These are phyloP conservation scores for Choloepus didactylus DNA, from an alignment of 2,797 vertebrate genomes.

Conservation along the genomic window DNA sequence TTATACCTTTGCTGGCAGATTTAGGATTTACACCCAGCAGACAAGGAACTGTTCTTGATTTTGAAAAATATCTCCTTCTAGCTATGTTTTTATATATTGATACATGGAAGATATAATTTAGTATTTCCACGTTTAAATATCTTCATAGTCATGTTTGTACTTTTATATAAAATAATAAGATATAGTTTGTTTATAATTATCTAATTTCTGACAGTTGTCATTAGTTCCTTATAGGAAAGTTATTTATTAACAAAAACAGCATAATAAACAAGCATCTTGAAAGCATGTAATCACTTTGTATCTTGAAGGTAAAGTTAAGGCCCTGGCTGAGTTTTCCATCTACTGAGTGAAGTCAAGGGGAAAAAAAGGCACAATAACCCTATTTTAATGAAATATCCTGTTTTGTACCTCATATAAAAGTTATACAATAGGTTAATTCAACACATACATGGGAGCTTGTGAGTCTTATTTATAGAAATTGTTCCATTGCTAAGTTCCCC, in stretches of 20 bases:
- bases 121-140: constrained; percentile 3
- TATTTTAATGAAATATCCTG: not conserved
- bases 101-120: not conserved
- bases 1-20: not conserved
- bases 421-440: constrained; percentile 25
- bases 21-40: constrained; percentile 32
- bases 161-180: constrained; percentile 47
- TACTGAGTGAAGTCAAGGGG: not conserved
- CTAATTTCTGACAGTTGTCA: constrained; percentile 38
- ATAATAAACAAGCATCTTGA: not conserved
- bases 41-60: not conserved
- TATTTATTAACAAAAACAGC: constrained; percentile 36
- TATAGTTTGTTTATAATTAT: constrained; percentile 31
- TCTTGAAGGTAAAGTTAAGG: constrained; percentile 19
- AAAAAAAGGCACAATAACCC: not conserved
- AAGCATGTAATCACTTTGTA: not conserved
- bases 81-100: not conserved
- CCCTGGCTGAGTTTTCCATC: not conserved
- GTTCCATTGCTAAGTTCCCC: constrained; percentile 57
- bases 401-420: not conserved
- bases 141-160: not conserved
- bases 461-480: constrained; percentile 66
- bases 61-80: constrained; percentile 39
- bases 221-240: not conserved
- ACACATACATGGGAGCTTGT: not conserved